Conservation (phyloP, 92 coral and sea anemone species). For the Paragorgia papillata region DNA sequence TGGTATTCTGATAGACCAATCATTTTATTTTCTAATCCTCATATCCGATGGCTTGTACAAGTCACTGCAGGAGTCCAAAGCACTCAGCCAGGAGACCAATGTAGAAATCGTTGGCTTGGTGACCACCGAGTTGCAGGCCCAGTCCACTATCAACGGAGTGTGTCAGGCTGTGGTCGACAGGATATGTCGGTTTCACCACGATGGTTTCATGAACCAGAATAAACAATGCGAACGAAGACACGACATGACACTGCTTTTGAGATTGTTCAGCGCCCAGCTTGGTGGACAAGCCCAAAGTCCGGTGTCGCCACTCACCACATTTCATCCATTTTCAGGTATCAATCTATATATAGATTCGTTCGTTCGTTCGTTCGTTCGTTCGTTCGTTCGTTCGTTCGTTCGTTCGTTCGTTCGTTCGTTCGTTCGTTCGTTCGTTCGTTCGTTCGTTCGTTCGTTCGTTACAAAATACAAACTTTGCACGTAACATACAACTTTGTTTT, state of each 20-base stretch:
- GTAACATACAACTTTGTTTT: too few species aligned
- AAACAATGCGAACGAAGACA: conserved; percentile 87
- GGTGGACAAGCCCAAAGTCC: conserved; percentile 81
- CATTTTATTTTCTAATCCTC: conserved; percentile 81
- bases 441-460: too few species aligned
- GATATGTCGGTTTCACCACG: conserved; percentile 88
- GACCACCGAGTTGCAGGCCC: conserved; percentile 75
- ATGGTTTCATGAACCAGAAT: conserved; percentile 82
- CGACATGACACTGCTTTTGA: conserved; percentile 83
- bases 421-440: too few species aligned
- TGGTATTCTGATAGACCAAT: conserved; percentile 78
- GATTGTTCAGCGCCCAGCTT: conserved; percentile 79
- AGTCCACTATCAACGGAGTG: conserved; percentile 87
- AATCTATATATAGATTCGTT: background rate
- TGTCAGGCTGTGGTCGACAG: conserved; percentile 95
- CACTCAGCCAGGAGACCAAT: conserved; percentile 62
- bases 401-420: too few species aligned
- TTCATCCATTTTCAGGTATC: conserved; percentile 41
- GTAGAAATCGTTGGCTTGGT: conserved; percentile 77
- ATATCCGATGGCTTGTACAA: conserved; percentile 97
- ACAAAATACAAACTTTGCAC: too few species aligned
- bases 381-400: too few species aligned
- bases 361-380: background rate
- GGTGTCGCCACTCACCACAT: conserved; percentile 26
- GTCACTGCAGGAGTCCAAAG: conserved; percentile 84